Base-by-base conservation (phyloP, 2,888 invertebrate genomes). In the Plagiodera versicolora region DNA sequence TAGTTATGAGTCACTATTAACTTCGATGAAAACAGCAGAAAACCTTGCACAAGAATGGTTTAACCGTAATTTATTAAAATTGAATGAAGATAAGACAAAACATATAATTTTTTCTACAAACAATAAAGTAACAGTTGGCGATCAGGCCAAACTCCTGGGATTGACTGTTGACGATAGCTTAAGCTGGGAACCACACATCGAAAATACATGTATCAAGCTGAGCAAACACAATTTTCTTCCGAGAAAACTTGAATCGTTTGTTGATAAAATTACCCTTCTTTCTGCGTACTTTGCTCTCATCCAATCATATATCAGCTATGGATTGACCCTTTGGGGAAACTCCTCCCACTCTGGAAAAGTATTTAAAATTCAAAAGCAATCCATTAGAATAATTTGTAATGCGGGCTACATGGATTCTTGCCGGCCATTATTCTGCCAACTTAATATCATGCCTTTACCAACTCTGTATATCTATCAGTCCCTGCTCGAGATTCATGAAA, bases 1-100 rank as follows among this genome's bases (percentile, higher is more conserved):
- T 16, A 49, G 49, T 49, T 24, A 49, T 24, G 24, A 49, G n/a
- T 49, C 49, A 28, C 28, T 49, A 49, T 49, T 49, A 49, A 49
- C 28, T 28, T 49, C 49, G 49, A 49, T 45, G 45, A 45, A 45
- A 45, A 18, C 45, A 45, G 45, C 16, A 8, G 45, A 45, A 45
- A 45, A 45, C 45, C 45, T 45, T 18, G 45, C 45, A 16, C 45
- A 32, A 10, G 32, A 32, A 32, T 32, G 32, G 32, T 32, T 32
- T 11, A 32, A 32, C 10, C 8, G 32, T 18, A 45, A 45, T 18
- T 45, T 45, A 45, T 14, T 45, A 45, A 45, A 45, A 45, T 45
- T 45, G 18, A 45, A 45, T 45, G 11, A 45, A 45, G 10, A 45
- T 45, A 45, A 16, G 45, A 45, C 45, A 2, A 45, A 45, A 45